Conservation (phyloP, 2,888 invertebrate genomes). For the Morinoia aosen region DNA sequence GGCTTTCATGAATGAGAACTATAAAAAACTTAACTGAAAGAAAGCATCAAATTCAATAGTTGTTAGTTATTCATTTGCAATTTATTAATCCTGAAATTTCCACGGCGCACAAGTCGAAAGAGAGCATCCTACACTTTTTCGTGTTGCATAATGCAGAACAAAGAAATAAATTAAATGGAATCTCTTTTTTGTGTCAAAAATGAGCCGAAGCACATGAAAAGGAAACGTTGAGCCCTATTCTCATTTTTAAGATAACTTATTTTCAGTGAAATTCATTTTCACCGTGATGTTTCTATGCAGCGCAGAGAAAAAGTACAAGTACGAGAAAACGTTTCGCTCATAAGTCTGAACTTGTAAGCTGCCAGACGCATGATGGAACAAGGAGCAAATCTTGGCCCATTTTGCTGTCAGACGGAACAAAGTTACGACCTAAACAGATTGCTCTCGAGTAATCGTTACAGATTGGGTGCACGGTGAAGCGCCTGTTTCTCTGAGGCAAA, state of each 20-base stretch:
- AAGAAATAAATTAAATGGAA: background rate
- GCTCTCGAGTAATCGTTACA: background rate
- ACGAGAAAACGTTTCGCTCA: background rate
- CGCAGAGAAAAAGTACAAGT: background rate
- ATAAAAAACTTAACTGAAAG: too few relatives aligned
- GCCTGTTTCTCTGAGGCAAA: background rate
- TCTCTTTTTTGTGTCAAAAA: background rate
- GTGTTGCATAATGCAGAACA: background rate
- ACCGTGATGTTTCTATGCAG: background rate
- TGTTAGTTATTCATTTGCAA: too few relatives aligned
- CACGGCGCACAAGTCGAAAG: background rate
- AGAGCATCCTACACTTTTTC: background rate
- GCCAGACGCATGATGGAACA: background rate
- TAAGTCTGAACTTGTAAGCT: background rate
- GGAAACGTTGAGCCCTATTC: background rate
- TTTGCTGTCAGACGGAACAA: background rate
- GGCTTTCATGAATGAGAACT: too few relatives aligned
- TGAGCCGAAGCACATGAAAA: background rate
- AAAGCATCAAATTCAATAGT: too few relatives aligned
- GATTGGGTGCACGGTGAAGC: background rate
- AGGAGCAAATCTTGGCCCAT: constrained; percentile 3
- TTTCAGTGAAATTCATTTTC: background rate
- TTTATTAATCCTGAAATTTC: too few relatives aligned
- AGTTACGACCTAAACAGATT: constrained; percentile 9
- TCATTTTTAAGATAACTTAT: background rate